Percentiles rank a stretch among this genome's conserved stretches.
Conservation (phyloP, 2,113 vertebrate genomes). For the Varanus komodoensis region DNA sequence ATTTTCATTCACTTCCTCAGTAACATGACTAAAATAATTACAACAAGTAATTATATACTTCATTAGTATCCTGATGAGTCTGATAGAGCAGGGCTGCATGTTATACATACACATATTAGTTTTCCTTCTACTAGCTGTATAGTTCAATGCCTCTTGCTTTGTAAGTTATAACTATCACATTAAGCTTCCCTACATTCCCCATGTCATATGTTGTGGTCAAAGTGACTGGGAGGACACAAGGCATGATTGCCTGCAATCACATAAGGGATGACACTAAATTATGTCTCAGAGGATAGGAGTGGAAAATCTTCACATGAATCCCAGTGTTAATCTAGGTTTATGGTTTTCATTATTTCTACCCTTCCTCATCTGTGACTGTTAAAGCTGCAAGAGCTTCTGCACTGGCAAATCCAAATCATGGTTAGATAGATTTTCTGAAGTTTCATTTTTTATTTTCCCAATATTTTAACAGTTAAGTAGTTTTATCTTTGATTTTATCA, state of each 20-base stretch:
- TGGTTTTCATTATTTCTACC: background rate
- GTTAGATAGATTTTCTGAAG: background rate
- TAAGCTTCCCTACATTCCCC: background rate
- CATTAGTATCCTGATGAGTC: background rate
- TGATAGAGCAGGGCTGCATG: background rate
- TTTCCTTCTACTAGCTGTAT: background rate
- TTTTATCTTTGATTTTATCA: no score
- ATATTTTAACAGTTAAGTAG: no score
- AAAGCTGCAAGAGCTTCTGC: background rate
- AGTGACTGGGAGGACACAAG: background rate
- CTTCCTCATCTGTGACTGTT: background rate
- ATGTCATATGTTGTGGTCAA: background rate
- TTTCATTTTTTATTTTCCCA: background rate
- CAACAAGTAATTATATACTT: slow-evolving; percentile 3
- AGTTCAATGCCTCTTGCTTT: background rate
- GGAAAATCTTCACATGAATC: background rate
- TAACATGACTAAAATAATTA: background rate
- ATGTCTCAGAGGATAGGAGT: background rate
- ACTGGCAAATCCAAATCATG: background rate
- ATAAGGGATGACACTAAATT: background rate
- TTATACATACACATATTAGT: background rate
- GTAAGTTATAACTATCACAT: background rate
- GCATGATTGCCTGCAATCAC: background rate
- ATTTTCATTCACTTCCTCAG: background rate
- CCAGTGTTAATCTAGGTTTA: background rate